A percentile compares a stretch with the other conserved stretches of the same genome.
Evolutionary conservation across 2,113 vertebrate species (phyloP).

Genomic region (Festucalex cinctus): DNA sequence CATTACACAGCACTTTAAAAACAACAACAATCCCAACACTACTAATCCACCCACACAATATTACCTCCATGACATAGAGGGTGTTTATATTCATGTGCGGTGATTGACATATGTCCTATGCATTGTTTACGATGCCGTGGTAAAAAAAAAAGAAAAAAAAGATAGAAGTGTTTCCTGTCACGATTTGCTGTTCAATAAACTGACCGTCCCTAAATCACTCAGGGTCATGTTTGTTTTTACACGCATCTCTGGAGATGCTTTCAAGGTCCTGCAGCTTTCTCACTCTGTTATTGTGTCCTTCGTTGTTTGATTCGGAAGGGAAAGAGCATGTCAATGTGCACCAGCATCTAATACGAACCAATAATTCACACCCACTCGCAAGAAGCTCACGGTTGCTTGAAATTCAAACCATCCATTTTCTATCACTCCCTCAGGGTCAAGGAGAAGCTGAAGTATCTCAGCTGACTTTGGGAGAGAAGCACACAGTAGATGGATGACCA

Average conservation of each 20-base stretch:
- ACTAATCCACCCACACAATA: constrained; percentile 26
- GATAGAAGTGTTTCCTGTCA: constrained; percentile 64
- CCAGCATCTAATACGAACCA: background rate
- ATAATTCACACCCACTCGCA: background rate
- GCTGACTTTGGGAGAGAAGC: background rate
- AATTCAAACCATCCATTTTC: constrained; percentile 1
- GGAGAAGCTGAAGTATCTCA: background rate
- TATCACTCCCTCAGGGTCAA: background rate
- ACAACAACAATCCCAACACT: constrained; percentile 13
- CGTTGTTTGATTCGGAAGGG: background rate
- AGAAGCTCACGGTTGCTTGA: background rate
- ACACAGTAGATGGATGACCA: background rate
- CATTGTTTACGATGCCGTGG: constrained; percentile 58
- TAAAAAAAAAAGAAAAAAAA: constrained; percentile 30
- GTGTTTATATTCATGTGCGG: constrained; percentile 47
- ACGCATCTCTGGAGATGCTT: background rate
- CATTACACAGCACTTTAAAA: constrained; percentile 66
- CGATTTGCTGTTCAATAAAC: constrained; percentile 74
- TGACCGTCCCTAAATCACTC: constrained; percentile 40
- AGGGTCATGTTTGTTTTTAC: constrained; percentile 3
- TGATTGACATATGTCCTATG: constrained; percentile 51
- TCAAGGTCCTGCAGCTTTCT: background rate
- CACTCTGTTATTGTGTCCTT: background rate
- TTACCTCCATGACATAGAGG: constrained; percentile 35
- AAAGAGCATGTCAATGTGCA: background rate